Base-by-base conservation (phyloP, 2,888 invertebrate genomes). In the Quadriops clusia region DNA sequence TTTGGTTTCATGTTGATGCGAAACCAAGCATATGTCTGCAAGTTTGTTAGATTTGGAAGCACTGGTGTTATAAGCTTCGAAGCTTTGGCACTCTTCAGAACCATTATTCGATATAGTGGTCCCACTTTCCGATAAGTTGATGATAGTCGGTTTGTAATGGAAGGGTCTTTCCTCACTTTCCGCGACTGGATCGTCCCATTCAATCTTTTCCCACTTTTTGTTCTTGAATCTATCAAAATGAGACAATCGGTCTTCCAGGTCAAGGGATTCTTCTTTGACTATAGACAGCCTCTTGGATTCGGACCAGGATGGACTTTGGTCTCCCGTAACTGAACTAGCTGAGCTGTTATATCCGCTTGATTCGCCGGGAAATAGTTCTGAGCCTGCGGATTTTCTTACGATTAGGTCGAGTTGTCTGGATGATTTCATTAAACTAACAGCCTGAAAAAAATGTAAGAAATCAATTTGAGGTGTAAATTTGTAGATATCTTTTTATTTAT, bases 341-440 rank as follows among this genome's bases (percentile, higher is more conserved):
- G 82, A 83, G 49, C 82, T 82, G 51, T 84, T 83, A 62, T 84
- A 84, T 5, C 84, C 84, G 32, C 81, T 82, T 26, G 82, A 82
- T 59, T 83, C 83, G 5, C 81, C 81, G 1, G 83, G 81, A 47
- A 83, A 82, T 21, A 84, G 63, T 54, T 84, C 83, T 5, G 77
- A 69, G 23, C 85, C 86, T 0, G 79, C 81, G 4, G 78, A 78
- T 50, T 84, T 83, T 25, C 81, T 70, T 15, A 89, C 71, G 11
- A 78, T 59, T 49, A 89, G 67, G 47, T 84, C 81, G 33, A 89
- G 65, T 17, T 82, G 77, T 24, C 77, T 75, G 33, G 75, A 72
- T 24, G 75, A 74, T 58, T 86, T 86, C 72, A 89, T 76, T 16
- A 82, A 72, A 36, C 77, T 72, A 42, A 86, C 80, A 30, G 86